Evolutionary conservation across 1,140 invertebrate genomes (phyloP).

Genomic region (Orius laevigatus): DNA sequence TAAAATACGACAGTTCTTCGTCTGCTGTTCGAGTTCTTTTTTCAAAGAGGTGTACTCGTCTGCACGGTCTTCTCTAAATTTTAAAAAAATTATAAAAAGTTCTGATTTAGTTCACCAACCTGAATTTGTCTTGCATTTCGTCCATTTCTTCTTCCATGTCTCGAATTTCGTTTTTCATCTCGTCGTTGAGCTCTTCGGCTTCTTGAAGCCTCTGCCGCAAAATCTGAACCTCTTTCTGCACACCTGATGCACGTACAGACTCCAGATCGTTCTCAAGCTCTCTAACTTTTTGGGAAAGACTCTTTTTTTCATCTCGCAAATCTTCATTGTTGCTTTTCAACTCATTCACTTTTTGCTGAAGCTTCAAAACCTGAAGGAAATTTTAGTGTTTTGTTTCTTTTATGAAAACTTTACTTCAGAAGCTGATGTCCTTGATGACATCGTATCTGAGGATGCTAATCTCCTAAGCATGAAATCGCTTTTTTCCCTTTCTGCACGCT

Average conservation of each 20-base stretch:
- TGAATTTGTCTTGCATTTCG: slow-evolving; percentile 94
- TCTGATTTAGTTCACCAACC: slow-evolving; percentile 27
- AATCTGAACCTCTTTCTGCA: slow-evolving; percentile 31
- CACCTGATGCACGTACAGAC: slow-evolving; percentile 16
- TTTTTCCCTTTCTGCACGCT: slow-evolving; percentile 69
- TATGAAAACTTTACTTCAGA: slow-evolving; percentile 32
- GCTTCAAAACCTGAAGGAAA: slow-evolving; percentile 34
- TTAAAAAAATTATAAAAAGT: slow-evolving; percentile 5
- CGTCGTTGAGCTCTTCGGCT: slow-evolving; percentile 61
- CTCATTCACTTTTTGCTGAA: slow-evolving; percentile 70
- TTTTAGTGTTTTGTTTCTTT: not conserved
- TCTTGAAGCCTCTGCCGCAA: slow-evolving; percentile 55
- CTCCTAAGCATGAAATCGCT: slow-evolving; percentile 64
- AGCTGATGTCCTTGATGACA: slow-evolving; percentile 44
- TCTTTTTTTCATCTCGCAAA: slow-evolving; percentile 64
- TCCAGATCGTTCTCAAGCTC: slow-evolving; percentile 54
- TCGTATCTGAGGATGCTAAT: slow-evolving; percentile 54
- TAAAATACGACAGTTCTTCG: slow-evolving; percentile 94
- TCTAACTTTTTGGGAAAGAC: slow-evolving; percentile 45
- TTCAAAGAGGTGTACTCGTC: slow-evolving; percentile 90
- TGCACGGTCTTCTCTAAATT: slow-evolving; percentile 79
- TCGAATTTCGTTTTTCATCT: slow-evolving; percentile 82
- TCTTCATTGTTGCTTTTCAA: slow-evolving; percentile 60
- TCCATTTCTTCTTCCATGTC: slow-evolving; percentile 93
- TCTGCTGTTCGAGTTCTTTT: slow-evolving; percentile 85